Evolutionary conservation across 2,797 vertebrate species (phyloP).

Genomic region (Eospalax fontanierii): DNA sequence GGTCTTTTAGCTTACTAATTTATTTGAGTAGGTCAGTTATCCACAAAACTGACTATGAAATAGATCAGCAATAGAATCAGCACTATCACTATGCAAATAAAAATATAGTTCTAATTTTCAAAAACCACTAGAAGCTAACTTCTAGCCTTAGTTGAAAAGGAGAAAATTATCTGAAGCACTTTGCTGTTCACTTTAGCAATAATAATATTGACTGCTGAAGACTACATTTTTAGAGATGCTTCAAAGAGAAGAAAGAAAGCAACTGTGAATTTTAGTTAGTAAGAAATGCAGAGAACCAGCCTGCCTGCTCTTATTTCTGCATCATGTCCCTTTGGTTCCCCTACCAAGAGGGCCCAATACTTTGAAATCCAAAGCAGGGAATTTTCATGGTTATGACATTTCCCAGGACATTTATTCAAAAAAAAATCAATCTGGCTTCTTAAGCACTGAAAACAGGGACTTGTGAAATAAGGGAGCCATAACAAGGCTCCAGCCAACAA

Average conservation of each 20-base stretch:
- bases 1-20: slow-evolving; percentile 55
- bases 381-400: slow-evolving; percentile 83
- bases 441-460: slow-evolving; percentile 56
- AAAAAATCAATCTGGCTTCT: slow-evolving; percentile 78
- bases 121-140: background rate
- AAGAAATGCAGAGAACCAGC: slow-evolving; percentile 53
- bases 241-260: slow-evolving; percentile 14
- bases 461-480: slow-evolving; percentile 74
- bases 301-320: background rate
- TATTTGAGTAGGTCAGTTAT: slow-evolving; percentile 23
- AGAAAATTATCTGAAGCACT: background rate
- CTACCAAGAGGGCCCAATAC: background rate
- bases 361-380: slow-evolving; percentile 83
- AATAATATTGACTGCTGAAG: slow-evolving; percentile 38
- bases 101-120: slow-evolving; percentile 37
- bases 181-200: slow-evolving; percentile 46
- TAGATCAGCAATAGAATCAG: slow-evolving; percentile 50
- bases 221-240: slow-evolving; percentile 50
- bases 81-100: slow-evolving; percentile 6
- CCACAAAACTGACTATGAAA: slow-evolving; percentile 52
- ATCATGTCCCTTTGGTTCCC: background rate
- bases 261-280: slow-evolving; percentile 1
- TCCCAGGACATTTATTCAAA: slow-evolving; percentile 80
- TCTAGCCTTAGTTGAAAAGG: background rate
- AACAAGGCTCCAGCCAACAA: slow-evolving; percentile 70